Percentiles rank a stretch among this genome's conserved stretches.
These are phyloP conservation scores for Drosophila mimica DNA, from an alignment of 2,888 invertebrate species.

Conservation along the genomic window DNA sequence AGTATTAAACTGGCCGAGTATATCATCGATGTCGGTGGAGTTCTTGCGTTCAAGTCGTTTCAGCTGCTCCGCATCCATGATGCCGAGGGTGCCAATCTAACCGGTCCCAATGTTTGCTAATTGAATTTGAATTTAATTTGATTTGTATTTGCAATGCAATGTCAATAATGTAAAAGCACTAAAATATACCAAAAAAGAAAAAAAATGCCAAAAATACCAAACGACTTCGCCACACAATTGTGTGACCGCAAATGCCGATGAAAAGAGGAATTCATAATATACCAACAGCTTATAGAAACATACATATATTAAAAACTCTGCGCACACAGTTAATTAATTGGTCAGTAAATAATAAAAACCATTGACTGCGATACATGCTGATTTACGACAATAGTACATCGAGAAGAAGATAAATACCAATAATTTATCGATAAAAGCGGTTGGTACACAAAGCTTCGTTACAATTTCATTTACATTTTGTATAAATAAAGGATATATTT, in stretches of 20 bases:
- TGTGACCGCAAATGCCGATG: slow-evolving; percentile 1
- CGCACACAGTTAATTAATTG: neutral
- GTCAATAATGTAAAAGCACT: slow-evolving; percentile 36
- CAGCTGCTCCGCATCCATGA: slow-evolving; percentile 82
- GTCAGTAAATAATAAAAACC: slow-evolving; percentile 3
- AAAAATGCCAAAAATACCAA: slow-evolving; percentile 25
- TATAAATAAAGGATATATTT: slow-evolving; percentile 55
- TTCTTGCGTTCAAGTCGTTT: slow-evolving; percentile 78
- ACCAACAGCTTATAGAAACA: slow-evolving; percentile 2
- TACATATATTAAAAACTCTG: neutral
- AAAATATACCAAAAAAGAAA: slow-evolving; percentile 20
- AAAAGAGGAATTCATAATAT: neutral
- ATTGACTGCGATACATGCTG: slow-evolving; percentile 1
- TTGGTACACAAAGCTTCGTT: slow-evolving; percentile 5
- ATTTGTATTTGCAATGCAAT: slow-evolving; percentile 44
- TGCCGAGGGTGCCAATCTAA: slow-evolving; percentile 30
- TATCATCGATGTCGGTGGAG: slow-evolving; percentile 69
- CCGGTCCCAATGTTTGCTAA: slow-evolving; percentile 37
- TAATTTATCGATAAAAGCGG: slow-evolving; percentile 11
- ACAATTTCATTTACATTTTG: slow-evolving; percentile 23
- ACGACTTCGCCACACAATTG: neutral
- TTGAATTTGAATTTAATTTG: slow-evolving; percentile 57
- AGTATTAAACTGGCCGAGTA: slow-evolving; percentile 79
- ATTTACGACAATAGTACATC: neutral
- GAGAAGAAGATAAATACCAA: slow-evolving; percentile 1